A percentile compares a stretch with the other conserved stretches of the same genome.
These are phyloP conservation scores for Ctenochaetus hawaiiensis DNA, from an alignment of 2,797 vertebrate genomes.

Conservation along the genomic window DNA sequence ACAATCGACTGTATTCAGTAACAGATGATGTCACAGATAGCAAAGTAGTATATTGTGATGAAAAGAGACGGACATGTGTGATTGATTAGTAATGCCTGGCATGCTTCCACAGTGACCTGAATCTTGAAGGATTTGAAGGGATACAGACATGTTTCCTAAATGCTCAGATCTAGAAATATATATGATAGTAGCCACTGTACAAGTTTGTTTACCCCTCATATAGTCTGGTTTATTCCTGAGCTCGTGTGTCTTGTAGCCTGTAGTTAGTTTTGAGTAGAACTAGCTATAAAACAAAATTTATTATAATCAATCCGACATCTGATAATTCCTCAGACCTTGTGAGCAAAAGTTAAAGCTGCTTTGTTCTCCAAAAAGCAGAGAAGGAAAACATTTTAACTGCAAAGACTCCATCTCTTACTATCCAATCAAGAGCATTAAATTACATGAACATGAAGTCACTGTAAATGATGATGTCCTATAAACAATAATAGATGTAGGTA, in stretches of 20 bases:
- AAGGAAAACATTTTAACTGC: not conserved
- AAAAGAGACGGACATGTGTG: constrained; percentile 26
- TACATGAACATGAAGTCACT: not conserved
- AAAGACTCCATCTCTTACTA: constrained; percentile 25
- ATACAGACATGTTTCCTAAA: not conserved
- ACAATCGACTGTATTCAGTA: constrained; percentile 5
- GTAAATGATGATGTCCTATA: not conserved
- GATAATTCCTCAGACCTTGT: not conserved
- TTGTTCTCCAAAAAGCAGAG: not conserved
- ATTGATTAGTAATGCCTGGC: constrained; percentile 39
- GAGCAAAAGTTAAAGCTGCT: not conserved
- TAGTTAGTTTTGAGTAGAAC: not conserved
- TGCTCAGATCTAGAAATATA: not conserved
- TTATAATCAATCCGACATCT: not conserved
- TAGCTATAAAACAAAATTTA: not conserved
- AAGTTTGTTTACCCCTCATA: not conserved
- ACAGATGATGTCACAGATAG: constrained; percentile 38
- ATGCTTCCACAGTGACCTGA: not conserved
- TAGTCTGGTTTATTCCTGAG: not conserved
- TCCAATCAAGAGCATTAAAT: not conserved
- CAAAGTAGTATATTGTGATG: not conserved
- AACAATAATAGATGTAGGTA: not conserved
- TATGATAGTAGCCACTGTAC: not conserved
- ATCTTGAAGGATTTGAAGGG: not conserved
- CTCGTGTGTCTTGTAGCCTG: not conserved